phyloP scores from a whole-genome alignment of 2,797 vertebrate genomes.

The Phrynocephalus forsythii region DNA sequence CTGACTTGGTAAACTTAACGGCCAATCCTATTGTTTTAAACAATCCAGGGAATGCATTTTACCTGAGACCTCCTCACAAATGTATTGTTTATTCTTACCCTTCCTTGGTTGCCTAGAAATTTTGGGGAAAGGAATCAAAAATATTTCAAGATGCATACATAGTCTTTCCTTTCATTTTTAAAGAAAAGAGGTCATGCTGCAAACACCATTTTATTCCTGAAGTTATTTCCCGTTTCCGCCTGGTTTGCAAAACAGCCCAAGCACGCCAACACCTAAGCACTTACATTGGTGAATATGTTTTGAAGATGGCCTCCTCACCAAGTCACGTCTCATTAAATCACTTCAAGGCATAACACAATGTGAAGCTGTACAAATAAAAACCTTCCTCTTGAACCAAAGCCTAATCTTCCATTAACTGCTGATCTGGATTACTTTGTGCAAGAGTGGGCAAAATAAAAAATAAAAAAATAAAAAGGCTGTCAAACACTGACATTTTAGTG shows the following conservation, averaged over 20 bases:
- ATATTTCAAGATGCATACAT: no score
- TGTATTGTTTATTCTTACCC: no score
- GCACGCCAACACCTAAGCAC: not conserved
- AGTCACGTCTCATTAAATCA: slow-evolving; percentile 11
- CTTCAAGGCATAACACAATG: not conserved
- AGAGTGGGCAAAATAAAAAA: slow-evolving; percentile 49
- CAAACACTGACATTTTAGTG: slow-evolving; percentile 54
- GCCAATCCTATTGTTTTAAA: no score
- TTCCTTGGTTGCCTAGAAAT: no score
- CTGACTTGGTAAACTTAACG: no score
- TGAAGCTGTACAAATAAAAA: slow-evolving; percentile 46
- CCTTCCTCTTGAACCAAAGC: slow-evolving; percentile 52
- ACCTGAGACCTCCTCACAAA: no score
- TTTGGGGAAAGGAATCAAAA: no score
- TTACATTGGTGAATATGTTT: not conserved
- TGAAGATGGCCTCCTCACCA: rapidly evolving
- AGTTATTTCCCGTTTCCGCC: not conserved
- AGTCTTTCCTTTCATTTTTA: no score
- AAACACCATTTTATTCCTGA: no score
- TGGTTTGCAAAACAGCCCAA: not conserved
- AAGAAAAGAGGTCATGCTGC: no score
- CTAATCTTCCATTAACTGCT: slow-evolving; percentile 57
- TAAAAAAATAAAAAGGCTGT: slow-evolving; percentile 30
- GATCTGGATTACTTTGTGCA: slow-evolving; percentile 53
- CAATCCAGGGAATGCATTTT: no score